phyloP scores from a whole-genome alignment of 2,888 invertebrate species.

The Apomyelois bistriatella region DNA sequence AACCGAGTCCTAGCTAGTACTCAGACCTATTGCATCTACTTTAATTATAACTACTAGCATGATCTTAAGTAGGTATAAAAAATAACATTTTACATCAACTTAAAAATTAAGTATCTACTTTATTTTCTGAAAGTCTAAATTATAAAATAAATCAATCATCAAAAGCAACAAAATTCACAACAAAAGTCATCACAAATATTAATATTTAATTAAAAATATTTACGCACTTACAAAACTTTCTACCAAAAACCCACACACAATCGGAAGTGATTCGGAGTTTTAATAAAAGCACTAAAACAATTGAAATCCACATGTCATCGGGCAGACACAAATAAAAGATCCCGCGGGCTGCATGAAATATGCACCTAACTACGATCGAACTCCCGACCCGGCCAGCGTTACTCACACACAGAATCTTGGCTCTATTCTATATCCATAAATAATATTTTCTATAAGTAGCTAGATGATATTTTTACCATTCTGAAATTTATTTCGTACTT shows the following conservation, averaged over 20 bases:
- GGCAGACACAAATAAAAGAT: slow-evolving; percentile 63
- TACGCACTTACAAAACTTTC: background rate
- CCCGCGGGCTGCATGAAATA: slow-evolving; percentile 53
- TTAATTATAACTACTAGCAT: too few species aligned
- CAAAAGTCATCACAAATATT: too few species aligned
- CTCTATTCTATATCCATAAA: slow-evolving; percentile 19
- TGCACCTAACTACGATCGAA: slow-evolving; percentile 50
- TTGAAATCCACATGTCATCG: slow-evolving; percentile 46
- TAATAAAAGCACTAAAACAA: slow-evolving; percentile 15
- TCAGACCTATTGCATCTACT: too few species aligned
- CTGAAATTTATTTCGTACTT: background rate
- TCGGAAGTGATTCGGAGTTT: slow-evolving; percentile 11
- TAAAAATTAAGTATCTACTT: too few species aligned
- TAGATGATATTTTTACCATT: background rate
- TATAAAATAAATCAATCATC: too few species aligned
- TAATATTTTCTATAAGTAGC: background rate
- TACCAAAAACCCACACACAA: background rate
- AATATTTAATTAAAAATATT: too few species aligned
- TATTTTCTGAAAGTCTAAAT: too few species aligned
- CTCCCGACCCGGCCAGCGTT: slow-evolving; percentile 42
- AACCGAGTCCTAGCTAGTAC: too few species aligned
- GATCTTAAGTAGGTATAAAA: too few species aligned
- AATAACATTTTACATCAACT: too few species aligned
- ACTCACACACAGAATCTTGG: slow-evolving; percentile 41
- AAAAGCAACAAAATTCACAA: too few species aligned